Evolutionary conservation across 2,888 invertebrate genomes (phyloP), one percentile per base, ranked within the genome.

Genomic region (Amphiduros pacificus): DNA sequence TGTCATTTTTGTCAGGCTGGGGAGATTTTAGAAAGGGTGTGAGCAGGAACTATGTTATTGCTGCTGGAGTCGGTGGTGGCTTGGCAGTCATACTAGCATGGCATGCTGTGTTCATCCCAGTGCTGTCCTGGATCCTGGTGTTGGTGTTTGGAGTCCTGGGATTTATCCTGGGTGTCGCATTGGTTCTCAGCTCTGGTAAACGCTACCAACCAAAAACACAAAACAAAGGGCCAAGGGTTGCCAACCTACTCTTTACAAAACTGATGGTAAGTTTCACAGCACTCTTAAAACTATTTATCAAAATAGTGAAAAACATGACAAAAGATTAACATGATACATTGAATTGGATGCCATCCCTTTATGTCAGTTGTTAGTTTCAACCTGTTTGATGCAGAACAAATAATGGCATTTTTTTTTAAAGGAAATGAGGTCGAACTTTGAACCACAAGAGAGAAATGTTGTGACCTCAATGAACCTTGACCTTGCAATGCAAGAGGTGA

Each of bases 401-500:
- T n/a, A n/a, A n/a, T n/a, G n/a, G n/a, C n/a, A n/a, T n/a, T n/a
- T n/a, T n/a, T n/a, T n/a, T n/a, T n/a, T n/a, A n/a, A n/a, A 59
- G 65, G 50, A 65, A 31, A 24, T 32, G 9, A 52, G 57, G 14
- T 4, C 20, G 5, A 29, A 54, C 1, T 48, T 55, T 22, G 20
- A 6, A n/a, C 58, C 28, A n/a, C 27, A 32, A 17, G 51, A 44
- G 4, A 60, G 28, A 20, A 58, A 53, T n/a, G 74, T 77, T 11
- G 74, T 78, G 22, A 74, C 79, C 24, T 77, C 92, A 48, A 87
- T 91, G 67, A 90, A 91, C 62, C 90, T 94, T 40, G 94, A 94
- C 77, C 88, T 90, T 73, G 89, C 92, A 68, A 82, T 94, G 28
- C 91, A 93, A 75, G 90, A 92, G 78, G 85, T 94, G 44, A 86